Evolutionary conservation across 2,797 vertebrate genomes (phyloP).

Genomic region (Cynodonichthys magdalenae): DNA sequence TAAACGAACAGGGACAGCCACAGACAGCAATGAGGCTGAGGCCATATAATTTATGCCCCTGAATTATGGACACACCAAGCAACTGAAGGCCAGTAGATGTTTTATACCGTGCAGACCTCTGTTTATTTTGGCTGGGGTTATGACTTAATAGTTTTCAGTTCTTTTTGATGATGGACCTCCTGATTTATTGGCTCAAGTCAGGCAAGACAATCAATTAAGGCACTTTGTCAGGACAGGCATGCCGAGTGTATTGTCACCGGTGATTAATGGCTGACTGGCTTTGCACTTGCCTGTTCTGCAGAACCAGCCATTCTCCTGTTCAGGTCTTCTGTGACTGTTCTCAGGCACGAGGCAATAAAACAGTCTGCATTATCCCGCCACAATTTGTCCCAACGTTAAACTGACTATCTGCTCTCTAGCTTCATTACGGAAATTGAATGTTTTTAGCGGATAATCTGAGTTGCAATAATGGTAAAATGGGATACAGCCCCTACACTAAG

Average conservation of each 20-base stretch:
- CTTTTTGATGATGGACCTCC: slow-evolving; percentile 75
- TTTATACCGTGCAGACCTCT: slow-evolving; percentile 72
- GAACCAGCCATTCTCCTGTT: slow-evolving; percentile 8
- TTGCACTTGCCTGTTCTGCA: slow-evolving; percentile 33
- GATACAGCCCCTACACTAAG: slow-evolving; percentile 19
- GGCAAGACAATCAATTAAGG: slow-evolving; percentile 69
- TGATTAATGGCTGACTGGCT: slow-evolving; percentile 64
- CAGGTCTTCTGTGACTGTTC: slow-evolving; percentile 47
- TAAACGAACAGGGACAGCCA: slow-evolving; percentile 41
- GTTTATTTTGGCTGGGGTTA: slow-evolving; percentile 78
- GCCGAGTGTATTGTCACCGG: slow-evolving; percentile 54
- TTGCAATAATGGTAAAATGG: slow-evolving; percentile 47
- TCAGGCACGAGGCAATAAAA: slow-evolving; percentile 46
- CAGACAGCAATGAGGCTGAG: slow-evolving; percentile 41
- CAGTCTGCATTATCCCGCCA: slow-evolving; percentile 31
- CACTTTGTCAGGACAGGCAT: slow-evolving; percentile 53
- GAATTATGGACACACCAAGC: slow-evolving; percentile 74
- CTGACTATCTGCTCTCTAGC: slow-evolving; percentile 21
- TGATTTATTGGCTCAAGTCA: slow-evolving; percentile 74
- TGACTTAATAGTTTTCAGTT: slow-evolving; percentile 74
- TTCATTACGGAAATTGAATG: slow-evolving; percentile 40
- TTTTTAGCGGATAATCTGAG: slow-evolving; percentile 50
- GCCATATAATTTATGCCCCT: slow-evolving; percentile 71
- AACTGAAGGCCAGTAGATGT: slow-evolving; percentile 80
- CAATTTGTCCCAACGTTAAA: slow-evolving; percentile 33